Evolutionary conservation across 2,888 invertebrate genomes (phyloP), one percentile per base, ranked within the genome.

Genomic region (Cephus nigrinus): DNA sequence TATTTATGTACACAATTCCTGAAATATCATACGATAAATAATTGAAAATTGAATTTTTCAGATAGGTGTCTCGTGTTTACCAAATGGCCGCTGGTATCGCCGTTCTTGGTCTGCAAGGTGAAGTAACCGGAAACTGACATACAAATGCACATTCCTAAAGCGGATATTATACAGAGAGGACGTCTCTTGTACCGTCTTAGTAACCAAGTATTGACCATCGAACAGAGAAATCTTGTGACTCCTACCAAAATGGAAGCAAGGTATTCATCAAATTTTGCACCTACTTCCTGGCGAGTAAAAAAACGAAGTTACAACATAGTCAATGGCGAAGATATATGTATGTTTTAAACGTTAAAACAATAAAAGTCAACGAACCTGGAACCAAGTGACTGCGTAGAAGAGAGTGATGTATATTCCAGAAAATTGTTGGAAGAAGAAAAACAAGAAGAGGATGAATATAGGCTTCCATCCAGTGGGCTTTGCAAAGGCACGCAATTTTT

Each of bases 401-500:
- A 94, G 90, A 0, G 94, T 94, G 11, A 94, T 93, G 84, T 94
- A 94, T 81, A 94, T 94, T 69, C 94, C 94, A 34, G 93, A 92
- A 82, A 93, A 94, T 83, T 94, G 94, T 87, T 94, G 94, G 84
- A 94, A 93, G 73, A 93, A 90, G 87, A 94, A 94, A 23, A 94
- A 88, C 12, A 93, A 91, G 79, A 93, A 92, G 23, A 94, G 90
- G 74, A 94, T 92, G 12, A 92, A 79, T 83, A 94, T 86, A 0
- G 94, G 94, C 85, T 94, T 94, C 89, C 93, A 94, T 15, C 93
- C 94, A 1, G 94, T 93, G 1, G 94, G 94, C 84, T 92, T 92
- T 12, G 92, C 80, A 81, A 94, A 93, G 30, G 90, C 91, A 12
- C 91, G 90, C 32, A 92, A 71, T 83, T 92, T 93, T 0, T 88